These are phyloP conservation scores for Patiria pectinifera DNA, from an alignment of 53 echinoderm and acorn worm genomes.

Conservation along the genomic window DNA sequence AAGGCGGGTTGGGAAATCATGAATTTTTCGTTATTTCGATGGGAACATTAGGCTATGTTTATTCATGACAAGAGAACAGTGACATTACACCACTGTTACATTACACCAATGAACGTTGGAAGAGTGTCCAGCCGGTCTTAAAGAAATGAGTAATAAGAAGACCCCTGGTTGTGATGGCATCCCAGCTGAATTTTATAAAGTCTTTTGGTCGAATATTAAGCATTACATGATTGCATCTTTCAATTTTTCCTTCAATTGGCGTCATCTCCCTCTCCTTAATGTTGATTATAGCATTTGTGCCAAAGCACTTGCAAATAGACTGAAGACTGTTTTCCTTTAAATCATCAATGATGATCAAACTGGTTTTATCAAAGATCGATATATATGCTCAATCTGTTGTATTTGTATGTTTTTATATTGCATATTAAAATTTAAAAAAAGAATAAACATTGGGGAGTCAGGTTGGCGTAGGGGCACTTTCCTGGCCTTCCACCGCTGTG, in stretches of 20 bases:
- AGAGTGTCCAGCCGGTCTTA: constrained; percentile 56
- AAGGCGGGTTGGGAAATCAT: too few species aligned
- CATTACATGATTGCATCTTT: constrained; percentile 48
- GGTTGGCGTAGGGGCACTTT: too few species aligned
- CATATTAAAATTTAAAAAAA: too few species aligned
- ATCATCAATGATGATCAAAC: constrained; percentile 63
- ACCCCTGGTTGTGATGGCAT: constrained; percentile 74
- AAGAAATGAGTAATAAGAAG: constrained; percentile 69
- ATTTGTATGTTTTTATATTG: too few species aligned
- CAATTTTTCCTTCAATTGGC: constrained; percentile 62
- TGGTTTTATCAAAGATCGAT: constrained; percentile 57
- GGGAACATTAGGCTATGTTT: too few species aligned
- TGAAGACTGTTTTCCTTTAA: constrained; percentile 52
- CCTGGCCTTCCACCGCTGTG: too few species aligned
- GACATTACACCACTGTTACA: too few species aligned
- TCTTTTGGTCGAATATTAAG: constrained; percentile 62
- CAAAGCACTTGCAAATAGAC: constrained; percentile 53
- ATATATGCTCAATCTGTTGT: constrained; percentile 31
- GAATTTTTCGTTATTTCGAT: too few species aligned
- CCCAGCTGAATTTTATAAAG: constrained; percentile 68
- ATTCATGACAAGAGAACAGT: too few species aligned
- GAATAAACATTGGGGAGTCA: too few species aligned
- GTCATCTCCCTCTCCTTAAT: constrained; percentile 73
- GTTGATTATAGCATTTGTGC: constrained; percentile 69
- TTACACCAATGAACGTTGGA: too few species aligned